phyloP scores from a whole-genome alignment of 2,888 invertebrate species.

The Eupithecia subumbrata region DNA sequence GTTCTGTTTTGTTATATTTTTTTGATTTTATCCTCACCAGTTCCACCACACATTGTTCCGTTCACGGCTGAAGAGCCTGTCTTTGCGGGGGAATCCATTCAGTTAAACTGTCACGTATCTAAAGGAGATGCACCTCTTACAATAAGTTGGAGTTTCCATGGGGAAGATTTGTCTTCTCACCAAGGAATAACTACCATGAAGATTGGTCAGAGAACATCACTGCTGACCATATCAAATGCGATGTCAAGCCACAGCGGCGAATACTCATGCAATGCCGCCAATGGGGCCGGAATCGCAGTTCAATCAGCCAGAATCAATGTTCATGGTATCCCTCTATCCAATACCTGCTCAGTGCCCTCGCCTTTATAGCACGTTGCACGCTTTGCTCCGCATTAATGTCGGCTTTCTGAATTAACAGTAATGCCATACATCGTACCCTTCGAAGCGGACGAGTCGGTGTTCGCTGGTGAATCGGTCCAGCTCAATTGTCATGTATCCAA shows the following conservation, averaged over 20 bases:
- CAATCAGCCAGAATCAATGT: constrained; percentile 86
- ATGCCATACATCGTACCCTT: constrained; percentile 87
- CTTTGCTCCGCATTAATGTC: constrained; percentile 75
- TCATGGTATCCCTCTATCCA: constrained; percentile 84
- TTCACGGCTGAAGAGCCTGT: constrained; percentile 86
- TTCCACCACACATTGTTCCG: constrained; percentile 86
- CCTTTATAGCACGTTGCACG: constrained; percentile 79
- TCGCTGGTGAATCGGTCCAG: constrained; percentile 88
- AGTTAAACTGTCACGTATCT: constrained; percentile 85
- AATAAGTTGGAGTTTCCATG: constrained; percentile 90
- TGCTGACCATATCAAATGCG: constrained; percentile 86
- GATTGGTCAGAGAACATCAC: constrained; percentile 86
- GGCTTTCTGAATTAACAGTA: constrained; percentile 84
- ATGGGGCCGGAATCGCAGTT: constrained; percentile 86
- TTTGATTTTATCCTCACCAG: constrained; percentile 70
- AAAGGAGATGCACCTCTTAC: constrained; percentile 89
- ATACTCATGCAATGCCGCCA: constrained; percentile 88
- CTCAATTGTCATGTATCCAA: constrained; percentile 88
- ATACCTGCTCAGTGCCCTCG: constrained; percentile 59
- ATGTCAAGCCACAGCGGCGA: constrained; percentile 87
- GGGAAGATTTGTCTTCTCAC: constrained; percentile 80
- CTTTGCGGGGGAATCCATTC: constrained; percentile 86
- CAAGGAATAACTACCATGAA: constrained; percentile 84
- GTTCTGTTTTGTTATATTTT: constrained; percentile 52
- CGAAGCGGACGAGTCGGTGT: constrained; percentile 86